These are phyloP conservation scores for Apamea anceps DNA, from an alignment of 2,888 invertebrate genomes.

Conservation along the genomic window DNA sequence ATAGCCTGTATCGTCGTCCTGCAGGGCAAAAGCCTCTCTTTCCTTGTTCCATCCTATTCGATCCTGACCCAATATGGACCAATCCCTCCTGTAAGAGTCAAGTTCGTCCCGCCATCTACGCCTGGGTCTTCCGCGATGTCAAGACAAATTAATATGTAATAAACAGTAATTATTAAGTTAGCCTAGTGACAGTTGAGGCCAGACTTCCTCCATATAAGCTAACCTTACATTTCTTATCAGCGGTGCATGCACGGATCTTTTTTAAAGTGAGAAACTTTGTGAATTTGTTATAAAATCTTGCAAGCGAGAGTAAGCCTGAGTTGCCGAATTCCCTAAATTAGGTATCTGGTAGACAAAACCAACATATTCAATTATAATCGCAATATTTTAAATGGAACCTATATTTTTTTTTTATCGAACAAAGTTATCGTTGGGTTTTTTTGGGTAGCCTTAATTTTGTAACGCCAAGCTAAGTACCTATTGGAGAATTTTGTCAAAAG, in stretches of 20 bases:
- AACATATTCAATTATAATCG: neutral
- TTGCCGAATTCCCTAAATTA: neutral
- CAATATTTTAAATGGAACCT: neutral
- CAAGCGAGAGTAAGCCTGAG: neutral
- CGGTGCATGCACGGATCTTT: neutral
- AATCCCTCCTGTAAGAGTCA: neutral
- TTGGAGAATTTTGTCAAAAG: neutral
- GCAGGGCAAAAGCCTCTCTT: neutral
- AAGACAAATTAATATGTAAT: conserved; percentile 22
- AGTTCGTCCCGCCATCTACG: neutral
- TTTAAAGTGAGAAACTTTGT: neutral
- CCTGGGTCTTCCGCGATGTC: neutral
- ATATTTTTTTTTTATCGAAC: neutral
- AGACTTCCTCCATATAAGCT: neutral
- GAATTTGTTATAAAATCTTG: neutral
- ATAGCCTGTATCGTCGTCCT: no score
- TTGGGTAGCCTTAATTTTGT: neutral
- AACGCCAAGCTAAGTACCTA: neutral
- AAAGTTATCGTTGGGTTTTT: neutral
- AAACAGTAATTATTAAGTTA: neutral
- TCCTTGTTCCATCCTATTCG: neutral
- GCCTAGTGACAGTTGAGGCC: no score
- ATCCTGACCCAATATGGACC: neutral
- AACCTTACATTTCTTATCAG: neutral
- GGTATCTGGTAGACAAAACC: neutral